Conservation (phyloP, 1,140 invertebrate genomes). For the Drosophila bocqueti region DNA sequence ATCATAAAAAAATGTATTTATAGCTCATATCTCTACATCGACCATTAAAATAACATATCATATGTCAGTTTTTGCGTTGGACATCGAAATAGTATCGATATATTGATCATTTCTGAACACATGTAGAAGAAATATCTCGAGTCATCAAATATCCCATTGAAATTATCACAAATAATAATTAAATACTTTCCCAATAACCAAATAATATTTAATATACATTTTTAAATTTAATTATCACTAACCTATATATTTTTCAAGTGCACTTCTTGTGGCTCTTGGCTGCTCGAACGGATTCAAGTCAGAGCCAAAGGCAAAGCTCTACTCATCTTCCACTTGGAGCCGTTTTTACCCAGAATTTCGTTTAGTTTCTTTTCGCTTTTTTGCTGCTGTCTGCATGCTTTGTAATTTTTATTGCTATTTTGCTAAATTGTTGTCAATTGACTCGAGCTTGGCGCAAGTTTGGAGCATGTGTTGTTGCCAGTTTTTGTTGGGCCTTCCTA, state of each 20-base stretch:
- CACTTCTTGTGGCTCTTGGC: conserved; percentile 22
- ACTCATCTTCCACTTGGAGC: conserved; percentile 50
- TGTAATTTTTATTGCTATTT: conserved; percentile 63
- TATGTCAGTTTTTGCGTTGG: too few relatives aligned
- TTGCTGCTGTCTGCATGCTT: conserved; percentile 35
- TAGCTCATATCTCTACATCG: too few relatives aligned
- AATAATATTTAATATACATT: neutral
- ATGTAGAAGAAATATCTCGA: neutral
- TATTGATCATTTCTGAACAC: neutral
- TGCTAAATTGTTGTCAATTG: conserved; percentile 71
- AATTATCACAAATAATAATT: neutral
- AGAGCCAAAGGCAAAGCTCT: conserved; percentile 17
- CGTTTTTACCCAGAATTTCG: conserved; percentile 50
- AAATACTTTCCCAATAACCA: neutral
- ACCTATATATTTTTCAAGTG: neutral
- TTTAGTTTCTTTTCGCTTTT: conserved; percentile 27
- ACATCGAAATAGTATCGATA: too few relatives aligned
- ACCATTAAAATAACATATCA: too few relatives aligned
- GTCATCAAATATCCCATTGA: neutral
- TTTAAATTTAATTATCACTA: neutral
- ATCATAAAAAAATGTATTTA: too few relatives aligned
- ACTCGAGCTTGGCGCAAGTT: conserved; percentile 57
- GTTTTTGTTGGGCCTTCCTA: conserved; percentile 21
- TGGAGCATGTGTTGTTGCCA: conserved; percentile 29
- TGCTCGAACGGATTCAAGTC: conserved; percentile 26